phyloP scores from a whole-genome alignment of 2,888 invertebrate genomes.

The Myopa tessellatipennis region DNA sequence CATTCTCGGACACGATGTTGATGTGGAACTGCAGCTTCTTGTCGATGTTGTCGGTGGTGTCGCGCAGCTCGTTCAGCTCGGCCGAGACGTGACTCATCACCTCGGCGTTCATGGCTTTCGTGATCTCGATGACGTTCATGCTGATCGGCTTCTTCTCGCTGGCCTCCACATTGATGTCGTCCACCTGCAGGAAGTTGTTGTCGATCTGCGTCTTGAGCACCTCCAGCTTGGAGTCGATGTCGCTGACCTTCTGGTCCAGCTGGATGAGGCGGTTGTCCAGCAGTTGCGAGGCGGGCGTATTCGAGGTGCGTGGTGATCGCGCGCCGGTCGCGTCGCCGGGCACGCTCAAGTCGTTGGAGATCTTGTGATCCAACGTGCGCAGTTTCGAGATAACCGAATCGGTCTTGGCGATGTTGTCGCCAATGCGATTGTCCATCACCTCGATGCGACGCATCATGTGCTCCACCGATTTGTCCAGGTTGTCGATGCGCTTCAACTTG shows the following conservation, averaged over 20 bases:
- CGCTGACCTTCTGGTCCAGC: constrained; percentile 84
- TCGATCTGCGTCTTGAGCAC: constrained; percentile 85
- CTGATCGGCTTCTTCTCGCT: constrained; percentile 89
- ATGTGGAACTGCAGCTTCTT: constrained; percentile 87
- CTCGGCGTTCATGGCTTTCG: constrained; percentile 85
- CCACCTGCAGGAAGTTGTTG: constrained; percentile 81
- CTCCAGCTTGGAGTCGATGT: constrained; percentile 83
- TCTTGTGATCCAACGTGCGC: constrained; percentile 79
- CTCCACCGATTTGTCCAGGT: constrained; percentile 87
- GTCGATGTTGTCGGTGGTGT: constrained; percentile 82
- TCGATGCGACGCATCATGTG: constrained; percentile 88
- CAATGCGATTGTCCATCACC: constrained; percentile 82
- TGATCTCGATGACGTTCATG: constrained; percentile 84
- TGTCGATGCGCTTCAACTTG: constrained; percentile 87
- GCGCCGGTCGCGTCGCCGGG: constrained; percentile 45
- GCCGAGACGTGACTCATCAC: constrained; percentile 84
- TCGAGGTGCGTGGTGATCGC: constrained; percentile 52
- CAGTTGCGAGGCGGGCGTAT: constrained; percentile 61
- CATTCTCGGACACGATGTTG: constrained; percentile 83
- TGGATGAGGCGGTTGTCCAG: constrained; percentile 77
- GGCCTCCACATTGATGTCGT: constrained; percentile 87
- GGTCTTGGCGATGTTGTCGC: constrained; percentile 86
- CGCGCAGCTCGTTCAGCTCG: constrained; percentile 82
- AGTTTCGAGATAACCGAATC: constrained; percentile 84
- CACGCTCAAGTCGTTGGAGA: constrained; percentile 69